A percentile compares a stretch with the other conserved stretches of the same genome.
Conservation (phyloP, 2,113 vertebrate species). For the Rallus limicola region DNA sequence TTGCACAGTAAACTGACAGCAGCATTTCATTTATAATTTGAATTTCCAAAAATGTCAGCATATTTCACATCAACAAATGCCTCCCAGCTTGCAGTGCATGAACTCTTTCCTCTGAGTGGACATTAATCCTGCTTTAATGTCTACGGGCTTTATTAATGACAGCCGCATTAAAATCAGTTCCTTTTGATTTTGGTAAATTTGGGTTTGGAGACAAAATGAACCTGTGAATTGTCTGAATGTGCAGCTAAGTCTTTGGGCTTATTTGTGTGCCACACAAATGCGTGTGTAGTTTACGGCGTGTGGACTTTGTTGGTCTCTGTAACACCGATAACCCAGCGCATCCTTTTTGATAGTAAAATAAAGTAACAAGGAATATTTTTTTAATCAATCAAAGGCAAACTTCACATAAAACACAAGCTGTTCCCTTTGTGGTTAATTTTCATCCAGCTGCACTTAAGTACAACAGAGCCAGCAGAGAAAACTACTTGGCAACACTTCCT, state of each 20-base stretch:
- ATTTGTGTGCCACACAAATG: not conserved
- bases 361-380: constrained; percentile 72
- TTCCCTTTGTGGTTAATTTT: constrained; percentile 81
- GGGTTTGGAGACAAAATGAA: constrained; percentile 13
- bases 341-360: constrained; percentile 68
- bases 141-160: constrained; percentile 1
- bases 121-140: constrained; percentile 31
- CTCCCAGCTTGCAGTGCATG: constrained; percentile 56
- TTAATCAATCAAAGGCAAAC: constrained; percentile 77
- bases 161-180: not conserved
- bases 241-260: not conserved
- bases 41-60: constrained; percentile 80
- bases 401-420: constrained; percentile 80
- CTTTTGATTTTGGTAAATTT: not conserved
- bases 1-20: constrained; percentile 78
- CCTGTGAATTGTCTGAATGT: not conserved
- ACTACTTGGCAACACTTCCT: constrained; percentile 76
- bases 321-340: constrained; percentile 54
- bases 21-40: constrained; percentile 76
- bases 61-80: constrained; percentile 72
- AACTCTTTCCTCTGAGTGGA: constrained; percentile 47
- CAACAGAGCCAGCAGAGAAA: constrained; percentile 78
- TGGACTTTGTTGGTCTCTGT: constrained; percentile 26
- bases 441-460: constrained; percentile 79
- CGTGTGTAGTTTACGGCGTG: not conserved